These are phyloP conservation scores for Aphyosemion australe DNA, from an alignment of 2,113 vertebrate species.

Conservation along the genomic window DNA sequence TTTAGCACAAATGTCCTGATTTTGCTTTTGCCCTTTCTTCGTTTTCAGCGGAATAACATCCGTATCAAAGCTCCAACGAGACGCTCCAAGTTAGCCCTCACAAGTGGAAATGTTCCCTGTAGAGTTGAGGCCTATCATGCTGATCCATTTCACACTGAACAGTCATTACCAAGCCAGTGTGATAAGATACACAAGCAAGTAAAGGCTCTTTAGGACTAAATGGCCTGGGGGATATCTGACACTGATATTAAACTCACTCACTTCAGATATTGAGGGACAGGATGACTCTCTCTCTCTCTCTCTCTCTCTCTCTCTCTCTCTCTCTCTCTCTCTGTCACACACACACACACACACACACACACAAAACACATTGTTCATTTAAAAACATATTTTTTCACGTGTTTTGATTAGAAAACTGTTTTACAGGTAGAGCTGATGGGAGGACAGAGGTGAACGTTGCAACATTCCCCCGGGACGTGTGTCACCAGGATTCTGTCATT, in stretches of 20 bases:
- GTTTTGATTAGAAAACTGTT: constrained; percentile 20
- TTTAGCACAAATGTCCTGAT: constrained; percentile 46
- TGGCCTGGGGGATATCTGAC: constrained; percentile 17
- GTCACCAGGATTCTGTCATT: constrained; percentile 46
- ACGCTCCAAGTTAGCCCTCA: constrained; percentile 52
- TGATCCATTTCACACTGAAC: constrained; percentile 64
- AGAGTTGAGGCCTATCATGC: constrained; percentile 50
- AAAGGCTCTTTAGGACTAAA: constrained; percentile 42
- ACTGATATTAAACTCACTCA: constrained; percentile 3
- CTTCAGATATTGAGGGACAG: constrained; percentile 17
- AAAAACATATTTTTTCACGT: background rate
- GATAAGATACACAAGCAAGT: constrained; percentile 50
- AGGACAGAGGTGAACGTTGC: constrained; percentile 28
- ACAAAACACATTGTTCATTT: background rate
- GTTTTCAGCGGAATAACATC: constrained; percentile 54
- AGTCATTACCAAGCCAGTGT: constrained; percentile 57
- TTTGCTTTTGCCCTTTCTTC: constrained; percentile 19
- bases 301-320: no score
- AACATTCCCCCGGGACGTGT: constrained; percentile 34
- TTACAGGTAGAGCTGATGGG: constrained; percentile 15
- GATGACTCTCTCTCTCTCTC: background rate
- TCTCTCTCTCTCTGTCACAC: no score
- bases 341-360: background rate
- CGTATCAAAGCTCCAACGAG: constrained; percentile 46
- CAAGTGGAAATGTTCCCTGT: constrained; percentile 61